Conservation (phyloP, 23 tunicate species). For the Corella eumyota region DNA sequence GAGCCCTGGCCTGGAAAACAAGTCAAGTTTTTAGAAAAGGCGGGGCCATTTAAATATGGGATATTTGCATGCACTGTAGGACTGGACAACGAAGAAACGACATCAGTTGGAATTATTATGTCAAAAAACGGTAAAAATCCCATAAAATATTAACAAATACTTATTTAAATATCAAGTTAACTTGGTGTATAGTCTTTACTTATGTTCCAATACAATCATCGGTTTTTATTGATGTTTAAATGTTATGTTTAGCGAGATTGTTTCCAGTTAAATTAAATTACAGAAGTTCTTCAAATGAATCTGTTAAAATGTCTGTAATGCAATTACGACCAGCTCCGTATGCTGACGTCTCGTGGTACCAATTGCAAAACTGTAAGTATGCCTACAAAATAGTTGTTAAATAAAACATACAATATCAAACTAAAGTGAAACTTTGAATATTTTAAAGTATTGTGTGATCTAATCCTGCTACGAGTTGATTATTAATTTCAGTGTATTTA, state of each 20-base stretch:
- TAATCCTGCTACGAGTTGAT: background rate
- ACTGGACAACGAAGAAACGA: slow-evolving; percentile 24
- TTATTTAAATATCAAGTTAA: too few species aligned
- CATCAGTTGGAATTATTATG: slow-evolving; percentile 46
- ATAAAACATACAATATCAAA: too few species aligned
- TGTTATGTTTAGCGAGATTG: slow-evolving; percentile 29
- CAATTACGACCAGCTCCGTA: slow-evolving; percentile 21
- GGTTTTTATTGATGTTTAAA: too few species aligned
- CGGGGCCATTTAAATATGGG: slow-evolving; percentile 47
- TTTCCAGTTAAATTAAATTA: slow-evolving; percentile 36
- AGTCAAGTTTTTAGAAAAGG: slow-evolving; percentile 13
- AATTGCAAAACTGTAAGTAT: too few species aligned
- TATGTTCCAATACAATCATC: too few species aligned
- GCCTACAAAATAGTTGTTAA: too few species aligned
- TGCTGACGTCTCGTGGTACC: slow-evolving; percentile 56
- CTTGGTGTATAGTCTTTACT: too few species aligned
- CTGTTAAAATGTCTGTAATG: slow-evolving; percentile 17
- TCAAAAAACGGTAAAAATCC: slow-evolving; percentile 47
- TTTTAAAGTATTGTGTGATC: too few species aligned
- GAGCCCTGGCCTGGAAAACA: slow-evolving; percentile 85
- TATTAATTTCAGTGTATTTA: background rate
- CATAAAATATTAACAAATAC: too few species aligned
- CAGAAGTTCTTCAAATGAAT: slow-evolving; percentile 24
- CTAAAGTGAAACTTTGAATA: too few species aligned
- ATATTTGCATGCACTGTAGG: slow-evolving; percentile 37